Percentiles rank a stretch among this genome's conserved stretches.
Conservation (phyloP, 1,140 invertebrate species). For the Trichonephila clavata region DNA sequence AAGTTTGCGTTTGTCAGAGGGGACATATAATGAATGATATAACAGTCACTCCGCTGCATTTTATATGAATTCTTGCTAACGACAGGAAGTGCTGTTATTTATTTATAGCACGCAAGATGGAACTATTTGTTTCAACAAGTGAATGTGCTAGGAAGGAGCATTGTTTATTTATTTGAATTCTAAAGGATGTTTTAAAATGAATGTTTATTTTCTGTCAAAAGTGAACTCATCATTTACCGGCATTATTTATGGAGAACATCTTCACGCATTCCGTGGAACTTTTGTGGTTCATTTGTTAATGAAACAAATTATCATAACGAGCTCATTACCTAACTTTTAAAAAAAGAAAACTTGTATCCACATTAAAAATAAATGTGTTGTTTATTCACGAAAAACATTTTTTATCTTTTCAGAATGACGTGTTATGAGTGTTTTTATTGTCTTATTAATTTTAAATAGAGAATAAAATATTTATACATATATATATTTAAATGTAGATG, state of each 20-base stretch:
- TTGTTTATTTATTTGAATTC: conserved; percentile 42
- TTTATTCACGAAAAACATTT: too few relatives aligned
- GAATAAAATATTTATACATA: too few relatives aligned
- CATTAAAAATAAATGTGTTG: too few relatives aligned
- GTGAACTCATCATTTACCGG: background rate
- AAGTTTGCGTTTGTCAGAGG: conserved; percentile 53
- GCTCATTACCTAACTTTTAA: too few relatives aligned
- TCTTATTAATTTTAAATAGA: too few relatives aligned
- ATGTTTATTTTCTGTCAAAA: background rate
- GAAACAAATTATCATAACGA: too few relatives aligned
- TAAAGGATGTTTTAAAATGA: background rate
- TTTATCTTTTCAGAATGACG: too few relatives aligned
- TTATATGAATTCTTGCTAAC: conserved; percentile 39
- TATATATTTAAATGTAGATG: too few relatives aligned
- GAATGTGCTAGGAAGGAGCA: background rate
- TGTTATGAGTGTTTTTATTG: too few relatives aligned
- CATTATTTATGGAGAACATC: background rate
- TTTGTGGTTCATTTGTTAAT: too few relatives aligned
- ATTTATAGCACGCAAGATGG: conserved; percentile 47
- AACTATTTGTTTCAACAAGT: conserved; percentile 55
- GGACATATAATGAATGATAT: conserved; percentile 48
- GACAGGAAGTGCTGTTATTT: conserved; percentile 37
- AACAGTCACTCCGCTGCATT: conserved; percentile 30
- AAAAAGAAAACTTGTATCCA: too few relatives aligned
- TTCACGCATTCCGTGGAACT: background rate